Base-by-base conservation (phyloP, 30 jellyfish, hydroid and myxozoan species). In the Pseudorhiza aurosa region DNA sequence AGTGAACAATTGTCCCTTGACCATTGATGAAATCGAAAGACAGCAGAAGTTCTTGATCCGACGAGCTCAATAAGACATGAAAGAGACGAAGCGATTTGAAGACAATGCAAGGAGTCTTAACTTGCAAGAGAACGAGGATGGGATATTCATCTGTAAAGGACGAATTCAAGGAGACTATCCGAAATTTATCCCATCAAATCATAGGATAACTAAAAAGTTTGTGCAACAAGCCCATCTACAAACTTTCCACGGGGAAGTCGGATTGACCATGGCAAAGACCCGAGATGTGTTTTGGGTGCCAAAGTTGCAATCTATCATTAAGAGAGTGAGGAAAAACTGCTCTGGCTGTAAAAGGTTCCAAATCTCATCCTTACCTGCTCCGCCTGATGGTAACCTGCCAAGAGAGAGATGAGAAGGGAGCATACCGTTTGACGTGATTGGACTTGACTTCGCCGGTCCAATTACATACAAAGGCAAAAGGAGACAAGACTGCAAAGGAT, bases 81-180 rank as follows among this genome's bases (percentile, higher is more conserved):
- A 49, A 30, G 74, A 35, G 22, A 68, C 84, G 11, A 46, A 72
- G 57, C 37, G 53, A 11, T 74, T 85, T 51, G 46, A 30, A 58
- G 64, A 60, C 26, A 76, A 59, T 28, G 21, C 22, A 28, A 36
- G 35, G 27, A 56, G 83, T 9, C 55, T 67, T 11, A 65, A 82
- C 30, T 50, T 82, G 71, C 75, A 33, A 36, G 32, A 72, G 65
- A 40, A 83, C 80, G 75, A 2, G 4, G 72, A 36, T 12, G 81
- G 57, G 2, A 43, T 59, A 22, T 30, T 3, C 42, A 26, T 10
- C 26, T 75, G 67, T 51, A 47, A 31, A 21, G 89, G 82, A 1
- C 51, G 95, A 82, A 68, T 70, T 9, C 70, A 53, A 36, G 83
- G 89, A 1, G 77, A 82, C 25, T 82, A 50, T 45, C 95, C 95